A percentile compares a stretch with the other conserved stretches of the same genome.
These are phyloP conservation scores for Oreotrochilus melanogaster DNA, from an alignment of 2,113 vertebrate species.

Conservation along the genomic window DNA sequence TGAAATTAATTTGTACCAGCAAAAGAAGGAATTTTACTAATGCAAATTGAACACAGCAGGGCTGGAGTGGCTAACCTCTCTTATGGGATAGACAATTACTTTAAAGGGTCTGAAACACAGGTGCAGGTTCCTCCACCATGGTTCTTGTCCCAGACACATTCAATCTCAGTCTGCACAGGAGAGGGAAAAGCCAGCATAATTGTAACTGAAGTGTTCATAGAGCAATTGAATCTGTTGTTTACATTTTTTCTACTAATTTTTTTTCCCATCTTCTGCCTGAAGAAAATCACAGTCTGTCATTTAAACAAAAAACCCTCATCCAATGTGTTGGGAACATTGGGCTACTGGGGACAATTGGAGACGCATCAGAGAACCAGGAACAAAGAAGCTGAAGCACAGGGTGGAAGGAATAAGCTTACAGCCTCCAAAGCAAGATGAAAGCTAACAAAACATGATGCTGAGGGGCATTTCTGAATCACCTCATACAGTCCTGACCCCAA, in stretches of 20 bases:
- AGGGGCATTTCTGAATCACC: neutral
- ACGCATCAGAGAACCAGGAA: neutral
- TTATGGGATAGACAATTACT: neutral
- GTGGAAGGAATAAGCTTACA: neutral
- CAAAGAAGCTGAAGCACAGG: neutral
- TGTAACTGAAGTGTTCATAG: neutral
- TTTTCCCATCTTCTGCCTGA: neutral
- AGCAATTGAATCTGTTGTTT: neutral
- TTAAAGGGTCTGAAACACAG: neutral
- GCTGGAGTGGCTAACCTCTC: neutral
- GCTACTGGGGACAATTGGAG: conserved; percentile 12
- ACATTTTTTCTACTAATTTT: neutral
- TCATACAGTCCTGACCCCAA: neutral
- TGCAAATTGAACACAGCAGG: neutral
- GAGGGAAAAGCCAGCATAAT: neutral
- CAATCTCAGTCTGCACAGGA: neutral
- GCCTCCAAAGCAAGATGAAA: neutral
- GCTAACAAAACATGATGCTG: neutral
- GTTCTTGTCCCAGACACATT: neutral
- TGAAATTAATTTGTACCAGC: neutral
- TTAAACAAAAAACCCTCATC: neutral
- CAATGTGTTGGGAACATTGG: neutral
- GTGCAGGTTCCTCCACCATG: neutral
- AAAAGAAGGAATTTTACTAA: neutral
- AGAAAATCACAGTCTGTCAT: neutral